Evolutionary conservation across 2,113 vertebrate species (phyloP).

Genomic region (Hypomesus transpacificus): DNA sequence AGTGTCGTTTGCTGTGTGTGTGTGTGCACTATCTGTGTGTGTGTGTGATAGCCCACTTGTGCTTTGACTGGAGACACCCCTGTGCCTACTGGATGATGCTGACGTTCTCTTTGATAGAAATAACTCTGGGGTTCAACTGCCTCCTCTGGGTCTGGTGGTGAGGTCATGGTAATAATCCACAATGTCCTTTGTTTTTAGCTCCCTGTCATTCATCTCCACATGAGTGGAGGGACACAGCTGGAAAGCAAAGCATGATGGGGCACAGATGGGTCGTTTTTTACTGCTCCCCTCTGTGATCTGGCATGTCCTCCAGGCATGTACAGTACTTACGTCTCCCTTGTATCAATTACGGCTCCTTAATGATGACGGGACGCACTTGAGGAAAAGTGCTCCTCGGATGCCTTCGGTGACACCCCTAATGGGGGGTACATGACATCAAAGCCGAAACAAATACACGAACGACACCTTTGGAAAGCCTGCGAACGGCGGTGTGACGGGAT

Average conservation of each 20-base stretch:
- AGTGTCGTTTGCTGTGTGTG: constrained; percentile 54
- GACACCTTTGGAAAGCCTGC: too few relatives aligned
- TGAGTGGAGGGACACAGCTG: not conserved
- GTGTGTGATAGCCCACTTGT: constrained; percentile 34
- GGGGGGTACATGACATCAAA: not conserved
- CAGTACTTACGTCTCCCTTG: constrained; percentile 4
- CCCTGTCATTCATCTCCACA: constrained; percentile 18
- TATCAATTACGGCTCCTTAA: constrained; percentile 19
- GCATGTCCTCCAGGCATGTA: constrained; percentile 15
- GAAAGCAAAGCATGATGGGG: not conserved
- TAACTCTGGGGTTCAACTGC: constrained; percentile 41
- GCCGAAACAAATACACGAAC: not conserved
- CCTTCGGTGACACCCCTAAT: constrained; percentile 10
- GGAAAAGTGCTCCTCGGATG: constrained; percentile 20
- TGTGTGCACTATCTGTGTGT: constrained; percentile 49
- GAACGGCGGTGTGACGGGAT: too few relatives aligned
- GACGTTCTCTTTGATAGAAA: constrained; percentile 47
- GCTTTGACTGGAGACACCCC: constrained; percentile 33
- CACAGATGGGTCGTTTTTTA: not conserved
- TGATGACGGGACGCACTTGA: constrained; percentile 12
- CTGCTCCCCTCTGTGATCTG: constrained; percentile 17
- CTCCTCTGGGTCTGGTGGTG: constrained; percentile 12
- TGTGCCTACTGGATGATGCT: constrained; percentile 61
- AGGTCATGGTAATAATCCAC: constrained; percentile 1
- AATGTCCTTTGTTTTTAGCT: constrained; percentile 5